Percentiles rank a stretch among this genome's conserved stretches.
Conservation (phyloP, 1,140 invertebrate species). For the Mycetomoellerius zeteki region DNA sequence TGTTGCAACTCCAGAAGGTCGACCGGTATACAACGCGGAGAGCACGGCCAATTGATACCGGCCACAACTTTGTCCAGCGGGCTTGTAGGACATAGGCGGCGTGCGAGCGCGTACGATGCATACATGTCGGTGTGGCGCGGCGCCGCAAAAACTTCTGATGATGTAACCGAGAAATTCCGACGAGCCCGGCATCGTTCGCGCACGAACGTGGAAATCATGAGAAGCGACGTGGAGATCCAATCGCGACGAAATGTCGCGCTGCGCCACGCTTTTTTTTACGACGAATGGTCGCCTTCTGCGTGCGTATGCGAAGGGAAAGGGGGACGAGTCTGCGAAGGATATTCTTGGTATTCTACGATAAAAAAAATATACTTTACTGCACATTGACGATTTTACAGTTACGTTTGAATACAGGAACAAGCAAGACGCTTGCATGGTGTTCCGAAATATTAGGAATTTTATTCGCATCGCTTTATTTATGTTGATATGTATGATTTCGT, state of each 20-base stretch:
- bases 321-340: neutral
- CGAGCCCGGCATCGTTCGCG: conserved; percentile 37
- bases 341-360: neutral
- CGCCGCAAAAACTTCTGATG: conserved; percentile 70
- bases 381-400: conserved; percentile 9
- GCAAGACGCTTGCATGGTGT: neutral
- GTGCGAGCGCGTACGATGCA: conserved; percentile 32
- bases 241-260: conserved; percentile 52
- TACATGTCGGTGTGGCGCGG: conserved; percentile 12
- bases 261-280: conserved; percentile 7
- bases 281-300: neutral
- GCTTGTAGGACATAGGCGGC: conserved; percentile 68
- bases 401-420: neutral
- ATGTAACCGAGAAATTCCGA: conserved; percentile 76
- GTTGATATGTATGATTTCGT: neutral
- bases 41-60: conserved; percentile 79
- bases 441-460: conserved; percentile 17
- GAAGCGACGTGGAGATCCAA: conserved; percentile 40
- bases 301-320: neutral
- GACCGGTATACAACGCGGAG: conserved; percentile 83
- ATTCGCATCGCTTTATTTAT: conserved; percentile 3
- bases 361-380: conserved; percentile 8
- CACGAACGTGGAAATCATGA: conserved; percentile 51
- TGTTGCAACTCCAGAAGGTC: conserved; percentile 86
- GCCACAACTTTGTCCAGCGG: conserved; percentile 72